phyloP scores from a whole-genome alignment of 2,113 vertebrate genomes.

The Anarrhichthys ocellatus region DNA sequence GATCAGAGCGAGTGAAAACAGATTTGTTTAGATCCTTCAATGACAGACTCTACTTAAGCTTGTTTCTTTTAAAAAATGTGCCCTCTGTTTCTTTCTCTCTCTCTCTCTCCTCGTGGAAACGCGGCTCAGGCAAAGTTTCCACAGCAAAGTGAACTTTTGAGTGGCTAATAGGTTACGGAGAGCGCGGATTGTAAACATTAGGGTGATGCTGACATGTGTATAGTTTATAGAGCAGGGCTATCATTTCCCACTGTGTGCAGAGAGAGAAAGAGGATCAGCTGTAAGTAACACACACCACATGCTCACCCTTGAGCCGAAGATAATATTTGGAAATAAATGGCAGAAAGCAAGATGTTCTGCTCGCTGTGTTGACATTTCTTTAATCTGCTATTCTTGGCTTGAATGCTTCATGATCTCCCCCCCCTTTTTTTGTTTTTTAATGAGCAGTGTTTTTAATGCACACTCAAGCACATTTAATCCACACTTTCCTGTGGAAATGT shows the following conservation, averaged over 20 bases:
- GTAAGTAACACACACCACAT: constrained; percentile 73
- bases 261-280: constrained; percentile 58
- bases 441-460: constrained; percentile 3
- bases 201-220: constrained; percentile 66
- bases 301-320: constrained; percentile 61
- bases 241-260: constrained; percentile 44
- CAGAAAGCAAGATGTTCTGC: constrained; percentile 56
- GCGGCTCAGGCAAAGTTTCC: constrained; percentile 47
- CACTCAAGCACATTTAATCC: constrained; percentile 2
- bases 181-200: constrained; percentile 69
- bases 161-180: constrained; percentile 66
- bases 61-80: constrained; percentile 12
- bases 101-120: constrained; percentile 25
- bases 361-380: constrained; percentile 61
- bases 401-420: constrained; percentile 7
- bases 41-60: constrained; percentile 32
- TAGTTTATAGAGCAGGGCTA: constrained; percentile 67
- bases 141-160: constrained; percentile 50
- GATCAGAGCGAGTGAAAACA: constrained; percentile 57
- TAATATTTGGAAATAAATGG: constrained; percentile 72
- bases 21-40: constrained; percentile 59
- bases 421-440: constrained; percentile 16
- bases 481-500: constrained; percentile 7
- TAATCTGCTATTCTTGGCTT: constrained; percentile 45
- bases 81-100: constrained; percentile 12